Conservation (phyloP, 2,113 vertebrate species). For the Muntiacus muntjak region DNA sequence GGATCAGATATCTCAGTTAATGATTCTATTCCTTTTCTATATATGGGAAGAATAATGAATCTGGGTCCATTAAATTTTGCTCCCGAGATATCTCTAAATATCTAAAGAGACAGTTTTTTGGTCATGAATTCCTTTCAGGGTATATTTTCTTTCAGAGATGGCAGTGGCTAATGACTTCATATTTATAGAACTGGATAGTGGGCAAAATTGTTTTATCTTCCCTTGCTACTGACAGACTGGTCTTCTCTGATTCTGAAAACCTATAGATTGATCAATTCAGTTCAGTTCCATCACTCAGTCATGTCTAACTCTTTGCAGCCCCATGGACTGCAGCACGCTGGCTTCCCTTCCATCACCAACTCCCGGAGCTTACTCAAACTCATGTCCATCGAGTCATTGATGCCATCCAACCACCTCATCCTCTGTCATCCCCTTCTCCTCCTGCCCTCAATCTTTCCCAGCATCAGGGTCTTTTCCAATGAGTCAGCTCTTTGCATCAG, state of each 20-base stretch:
- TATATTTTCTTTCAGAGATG: not conserved
- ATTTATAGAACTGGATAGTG: not conserved
- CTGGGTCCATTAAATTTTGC: not conserved
- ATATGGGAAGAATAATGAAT: not conserved
- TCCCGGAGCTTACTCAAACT: not conserved
- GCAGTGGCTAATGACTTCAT: not conserved
- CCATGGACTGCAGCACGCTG: not conserved
- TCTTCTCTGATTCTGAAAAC: not conserved
- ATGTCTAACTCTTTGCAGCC: not conserved
- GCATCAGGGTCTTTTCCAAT: not conserved
- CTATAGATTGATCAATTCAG: not conserved
- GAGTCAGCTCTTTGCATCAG: not conserved
- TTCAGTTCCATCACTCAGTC: not conserved
- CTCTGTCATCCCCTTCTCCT: not conserved
- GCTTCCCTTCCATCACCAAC: not conserved
- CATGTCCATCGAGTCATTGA: fast-evolving
- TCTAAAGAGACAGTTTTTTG: not conserved
- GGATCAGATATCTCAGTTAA: not conserved
- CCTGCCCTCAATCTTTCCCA: not conserved
- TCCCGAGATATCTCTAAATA: not conserved
- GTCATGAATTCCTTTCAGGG: not conserved
- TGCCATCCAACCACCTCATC: not conserved
- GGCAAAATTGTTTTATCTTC: not conserved
- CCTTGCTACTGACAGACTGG: not conserved
- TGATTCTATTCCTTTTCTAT: not conserved